These are phyloP conservation scores for Pseudomyrmex concolor DNA, from an alignment of 1,140 invertebrate species.

Conservation along the genomic window DNA sequence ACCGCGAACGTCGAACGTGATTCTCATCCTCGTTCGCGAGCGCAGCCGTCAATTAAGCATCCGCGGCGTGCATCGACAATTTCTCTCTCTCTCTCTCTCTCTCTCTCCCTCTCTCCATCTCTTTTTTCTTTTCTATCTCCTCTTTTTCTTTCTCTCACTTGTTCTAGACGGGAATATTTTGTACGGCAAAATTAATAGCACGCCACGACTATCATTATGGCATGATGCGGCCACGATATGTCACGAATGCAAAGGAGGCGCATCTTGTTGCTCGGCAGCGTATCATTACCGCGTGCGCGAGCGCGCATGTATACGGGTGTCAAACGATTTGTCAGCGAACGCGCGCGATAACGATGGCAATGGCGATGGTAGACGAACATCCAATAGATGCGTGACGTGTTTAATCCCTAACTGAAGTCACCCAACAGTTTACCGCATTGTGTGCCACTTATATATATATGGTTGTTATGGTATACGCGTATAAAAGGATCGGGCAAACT, in stretches of 20 bases:
- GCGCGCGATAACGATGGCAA: background rate
- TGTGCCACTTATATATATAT: constrained; percentile 51
- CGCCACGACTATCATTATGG: constrained; percentile 47
- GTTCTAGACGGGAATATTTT: constrained; percentile 15
- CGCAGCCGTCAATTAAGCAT: constrained; percentile 48
- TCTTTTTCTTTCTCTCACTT: background rate
- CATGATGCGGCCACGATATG: constrained; percentile 33
- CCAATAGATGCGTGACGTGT: constrained; percentile 18
- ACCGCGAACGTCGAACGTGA: constrained; percentile 14
- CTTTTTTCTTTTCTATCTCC: background rate
- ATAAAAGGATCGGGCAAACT: constrained; percentile 29
- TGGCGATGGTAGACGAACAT: background rate
- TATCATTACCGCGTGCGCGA: constrained; percentile 44
- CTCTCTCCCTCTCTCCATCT: background rate
- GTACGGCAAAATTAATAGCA: constrained; percentile 54
- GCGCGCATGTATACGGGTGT: constrained; percentile 43
- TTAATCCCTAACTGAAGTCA: constrained; percentile 47
- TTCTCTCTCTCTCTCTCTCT: background rate
- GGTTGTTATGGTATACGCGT: constrained; percentile 37
- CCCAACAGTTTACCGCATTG: constrained; percentile 48
- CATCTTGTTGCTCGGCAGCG: constrained; percentile 48
- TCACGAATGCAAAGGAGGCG: constrained; percentile 54
- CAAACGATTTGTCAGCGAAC: constrained; percentile 56
- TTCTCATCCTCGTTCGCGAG: constrained; percentile 33
- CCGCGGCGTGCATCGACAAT: background rate